Conservation (phyloP, 1,140 invertebrate genomes). For the Oryzaephilus surinamensis region DNA sequence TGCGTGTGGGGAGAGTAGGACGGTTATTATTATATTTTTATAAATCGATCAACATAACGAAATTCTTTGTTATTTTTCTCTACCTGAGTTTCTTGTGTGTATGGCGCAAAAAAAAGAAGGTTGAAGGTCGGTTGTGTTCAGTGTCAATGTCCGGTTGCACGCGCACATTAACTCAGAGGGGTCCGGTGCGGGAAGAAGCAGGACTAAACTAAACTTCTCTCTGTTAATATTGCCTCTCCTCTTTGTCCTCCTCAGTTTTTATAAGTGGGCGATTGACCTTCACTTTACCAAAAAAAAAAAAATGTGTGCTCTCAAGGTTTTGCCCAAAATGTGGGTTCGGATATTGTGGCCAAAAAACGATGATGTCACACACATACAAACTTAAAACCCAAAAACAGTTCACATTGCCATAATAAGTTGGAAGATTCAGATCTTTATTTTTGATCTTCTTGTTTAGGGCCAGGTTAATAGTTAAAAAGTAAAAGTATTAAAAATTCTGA, state of each 20-base stretch:
- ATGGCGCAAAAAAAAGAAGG: constrained; percentile 31
- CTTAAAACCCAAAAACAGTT: neutral
- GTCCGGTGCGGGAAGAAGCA: neutral
- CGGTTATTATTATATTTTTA: no score
- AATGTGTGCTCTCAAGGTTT: constrained; percentile 1
- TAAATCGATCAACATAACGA: neutral
- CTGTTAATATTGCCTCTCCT: no score
- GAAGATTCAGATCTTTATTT: no score
- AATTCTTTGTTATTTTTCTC: neutral
- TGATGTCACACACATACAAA: neutral
- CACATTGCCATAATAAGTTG: neutral
- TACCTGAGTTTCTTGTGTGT: constrained; percentile 14
- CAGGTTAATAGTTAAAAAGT: neutral
- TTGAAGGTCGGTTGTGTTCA: constrained; percentile 33
- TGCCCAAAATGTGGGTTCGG: neutral
- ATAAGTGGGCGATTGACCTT: constrained; percentile 16
- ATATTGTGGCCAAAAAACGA: no score
- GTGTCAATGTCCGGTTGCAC: constrained; percentile 31
- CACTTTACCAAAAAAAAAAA: constrained; percentile 8
- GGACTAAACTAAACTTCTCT: neutral
- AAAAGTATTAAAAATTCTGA: no score
- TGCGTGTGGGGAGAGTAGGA: no score
- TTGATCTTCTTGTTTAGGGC: no score
- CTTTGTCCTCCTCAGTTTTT: no score
- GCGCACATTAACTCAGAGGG: constrained; percentile 6